These are phyloP conservation scores for Anodontia alba DNA, from an alignment of 2,888 invertebrate genomes.

Conservation along the genomic window DNA sequence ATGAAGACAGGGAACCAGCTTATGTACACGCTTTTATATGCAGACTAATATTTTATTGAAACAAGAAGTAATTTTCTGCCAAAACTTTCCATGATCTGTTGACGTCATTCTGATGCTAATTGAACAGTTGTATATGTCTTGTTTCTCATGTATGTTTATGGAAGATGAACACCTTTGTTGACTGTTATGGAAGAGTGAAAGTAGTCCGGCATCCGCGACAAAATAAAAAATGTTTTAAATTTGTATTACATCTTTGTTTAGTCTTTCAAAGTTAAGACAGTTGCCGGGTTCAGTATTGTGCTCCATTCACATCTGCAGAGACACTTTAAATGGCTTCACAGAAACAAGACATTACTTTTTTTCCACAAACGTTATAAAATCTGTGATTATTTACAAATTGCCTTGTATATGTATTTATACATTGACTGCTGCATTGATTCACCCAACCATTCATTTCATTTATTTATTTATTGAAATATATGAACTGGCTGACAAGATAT, in stretches of 20 bases:
- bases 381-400: too few species aligned
- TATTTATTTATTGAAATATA: too few species aligned
- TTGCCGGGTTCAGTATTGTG: background rate
- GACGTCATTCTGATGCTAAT: background rate
- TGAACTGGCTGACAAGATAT: too few species aligned
- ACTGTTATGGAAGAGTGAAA: constrained; percentile 46
- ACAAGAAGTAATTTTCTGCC: too few species aligned
- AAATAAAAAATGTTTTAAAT: constrained; percentile 46
- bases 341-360: background rate
- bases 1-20: too few species aligned
- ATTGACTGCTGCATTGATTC: too few species aligned
- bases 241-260: constrained; percentile 37
- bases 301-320: background rate
- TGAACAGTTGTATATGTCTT: constrained; percentile 20
- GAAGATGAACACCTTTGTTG: constrained; percentile 40
- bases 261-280: background rate
- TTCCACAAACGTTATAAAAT: too few species aligned
- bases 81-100: background rate
- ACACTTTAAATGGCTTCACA: background rate
- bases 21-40: too few species aligned
- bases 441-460: too few species aligned
- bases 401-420: too few species aligned
- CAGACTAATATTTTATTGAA: too few species aligned
- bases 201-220: constrained; percentile 47
- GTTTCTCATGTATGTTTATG: constrained; percentile 9